Evolutionary conservation across 2,113 vertebrate genomes (phyloP), one percentile per base, ranked within the genome.

Genomic region (Gambusia affinis): DNA sequence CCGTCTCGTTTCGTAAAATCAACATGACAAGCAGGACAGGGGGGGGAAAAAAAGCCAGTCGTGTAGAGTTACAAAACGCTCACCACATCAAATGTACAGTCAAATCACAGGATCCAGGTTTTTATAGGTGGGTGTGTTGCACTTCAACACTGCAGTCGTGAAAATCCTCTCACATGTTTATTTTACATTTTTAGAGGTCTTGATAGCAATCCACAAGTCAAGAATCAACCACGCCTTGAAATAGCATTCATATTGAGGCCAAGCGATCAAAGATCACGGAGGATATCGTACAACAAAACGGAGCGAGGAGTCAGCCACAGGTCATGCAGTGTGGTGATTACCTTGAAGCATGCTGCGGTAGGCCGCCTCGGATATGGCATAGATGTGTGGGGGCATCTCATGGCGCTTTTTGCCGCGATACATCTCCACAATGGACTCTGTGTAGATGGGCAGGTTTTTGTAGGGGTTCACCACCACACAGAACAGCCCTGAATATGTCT

Each of bases 331-430:
- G 70, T 17, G 70, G 5, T 12, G 66, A 74, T 74, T 93, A 98
- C 97, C 97, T 95, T 98, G 97, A 3, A 97, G 92, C 97, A 98
- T 98, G 94, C 97, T 98, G 27, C 96, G 94, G 91, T 97, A 98
- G 39, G 97, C 96, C 0, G 95, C 95, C 87, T 98, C 96, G 0
- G 97, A 96, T 91, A 98, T 96, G 15, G 97, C 96, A 2, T 98
- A 98, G 84, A 98, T 96, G 67, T 98, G 97, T 0, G 97, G 97
- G 0, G 97, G 97, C 93, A 97, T 96, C 87, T 98, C 97, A 0
- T 98, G 97, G 4, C 97, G 96, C 51, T 98, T 98, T 89, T 97
- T 98, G 64, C 97, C 97, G 1, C 96, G 93, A 84, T 98, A 98
- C 96, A 98, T 97, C 84, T 97, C 97, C 76, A 98, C 95, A 0